Evolutionary conservation across 2,797 vertebrate genomes (phyloP), one percentile per base, ranked within the genome.

Genomic region (Falco rusticolus): DNA sequence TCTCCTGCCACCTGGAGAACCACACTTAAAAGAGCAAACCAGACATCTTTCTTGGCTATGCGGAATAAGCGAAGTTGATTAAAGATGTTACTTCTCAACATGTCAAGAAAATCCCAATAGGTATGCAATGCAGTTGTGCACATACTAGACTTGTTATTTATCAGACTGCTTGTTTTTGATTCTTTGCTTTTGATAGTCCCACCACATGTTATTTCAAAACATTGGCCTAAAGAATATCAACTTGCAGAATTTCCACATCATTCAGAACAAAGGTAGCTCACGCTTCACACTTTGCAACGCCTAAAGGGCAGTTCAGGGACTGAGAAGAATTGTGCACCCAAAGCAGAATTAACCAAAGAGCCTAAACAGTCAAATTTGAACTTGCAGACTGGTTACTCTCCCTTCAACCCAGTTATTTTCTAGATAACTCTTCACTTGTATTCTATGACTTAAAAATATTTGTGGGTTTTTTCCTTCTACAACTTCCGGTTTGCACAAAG

Each of bases 91-190:
- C 21, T 65, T 47, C 51, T 45, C 7, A 53, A 43, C 43, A 19
- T 0, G 7, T 7, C 31, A 59, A 65, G n/a, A 86, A 76, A 78
- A 91, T n/a, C n/a, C 34, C 31, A 65, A 72, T 22, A 41, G 65
- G 50, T 5, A 16, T 3, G 11, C 63, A 80, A 6, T 11, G 51
- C 45, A 66, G 34, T 6, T 70, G 48, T 74, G 60, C 21, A 25
- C 0, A 0, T 11, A 24, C 2, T 33, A 61, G 31, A 56, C 65
- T 60, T 5, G 6, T 45, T 43, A 57, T 50, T 41, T 59, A 33
- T 18, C 66, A 80, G 61, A 24, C 0, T 5, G 6, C 2, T 13
- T 10, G 22, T 61, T 53, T 66, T 66, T 24, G 11, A 37, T 26
- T 51, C 51, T 80, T 66, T 80, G 45, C 37, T 91, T 83, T 68